phyloP scores from a whole-genome alignment of 2,113 vertebrate species.

The Chauna torquata region DNA sequence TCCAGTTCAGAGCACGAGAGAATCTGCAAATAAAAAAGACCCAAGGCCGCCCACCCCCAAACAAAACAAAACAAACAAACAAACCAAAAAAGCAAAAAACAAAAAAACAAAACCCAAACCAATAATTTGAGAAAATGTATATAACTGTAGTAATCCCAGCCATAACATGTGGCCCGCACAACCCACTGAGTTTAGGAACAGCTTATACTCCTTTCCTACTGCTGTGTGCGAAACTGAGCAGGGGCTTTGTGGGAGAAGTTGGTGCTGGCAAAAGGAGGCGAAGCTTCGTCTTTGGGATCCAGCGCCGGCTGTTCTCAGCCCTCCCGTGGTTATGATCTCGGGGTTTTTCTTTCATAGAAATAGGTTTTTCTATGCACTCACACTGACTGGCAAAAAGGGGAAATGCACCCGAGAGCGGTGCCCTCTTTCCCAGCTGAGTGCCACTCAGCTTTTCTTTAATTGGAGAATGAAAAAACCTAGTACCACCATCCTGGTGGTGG shows the following conservation, averaged over 20 bases:
- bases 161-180: neutral
- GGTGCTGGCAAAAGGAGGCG: neutral
- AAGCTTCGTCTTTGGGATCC: fast-evolving
- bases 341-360: neutral
- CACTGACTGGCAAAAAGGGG: neutral
- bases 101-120: neutral
- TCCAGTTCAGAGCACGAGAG: neutral
- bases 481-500: neutral
- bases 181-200: neutral
- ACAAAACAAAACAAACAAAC: too few species aligned
- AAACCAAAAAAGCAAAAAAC: too few species aligned
- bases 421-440: neutral
- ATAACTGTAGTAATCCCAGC: neutral
- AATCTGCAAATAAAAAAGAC: neutral
- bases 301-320: neutral
- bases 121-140: neutral
- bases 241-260: neutral
- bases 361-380: neutral
- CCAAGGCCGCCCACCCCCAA: too few species aligned
- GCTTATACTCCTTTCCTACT: neutral
- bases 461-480: neutral
- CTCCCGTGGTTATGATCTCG: neutral
- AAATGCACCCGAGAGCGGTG: neutral
- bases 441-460: neutral
- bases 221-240: fast-evolving